Evolutionary conservation across 2,888 invertebrate genomes (phyloP), one percentile per base, ranked within the genome.

Genomic region (Rhimphoctona megacephalus): DNA sequence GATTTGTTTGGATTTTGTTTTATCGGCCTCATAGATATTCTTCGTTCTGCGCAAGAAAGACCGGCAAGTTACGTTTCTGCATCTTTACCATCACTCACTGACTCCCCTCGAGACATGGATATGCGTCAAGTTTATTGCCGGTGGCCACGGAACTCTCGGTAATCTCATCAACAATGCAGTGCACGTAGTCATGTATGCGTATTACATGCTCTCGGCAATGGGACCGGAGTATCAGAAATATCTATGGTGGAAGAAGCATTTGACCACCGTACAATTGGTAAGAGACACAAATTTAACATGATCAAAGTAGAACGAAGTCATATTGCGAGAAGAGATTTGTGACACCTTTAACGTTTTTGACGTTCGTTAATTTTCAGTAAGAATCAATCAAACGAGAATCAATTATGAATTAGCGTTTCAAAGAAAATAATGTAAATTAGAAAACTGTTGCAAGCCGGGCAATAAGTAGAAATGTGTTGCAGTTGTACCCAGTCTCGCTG

Each of bases 231-330:
- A 97, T 95, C 96, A 97, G 93, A 97, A 98, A 93, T 98, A 97
- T 92, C 94, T 98, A 54, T 98, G 98, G 98, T 98, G 98, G 98
- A 98, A 98, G 94, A 97, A 97, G 90, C 97, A 98, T 91, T 96
- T 98, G 90, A 98, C 98, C 33, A 96, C 96, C 19, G 95, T 98
- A 83, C 98, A 98, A 95, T 95, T 98, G 95, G 97, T 97, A 95
- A 96, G 96, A 95, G n/a, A 30, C 7, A 39, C 39, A 39, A 39
- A 39, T 36, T 36, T 36, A 39, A 6, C 7, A 9, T 9, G 39
- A 39, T 39, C 9, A 1, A 9, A 39, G 9, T 39, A 9, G 5
- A 22, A 19, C 36, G 8, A 57, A 66, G n/a, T 52, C 5, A 8
- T 14, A 9, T 19, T 0, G n/a, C 22, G 22, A 52, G 0, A 64